Evolutionary conservation across 2,888 invertebrate species (phyloP).

Genomic region (Xestia ashworthii): DNA sequence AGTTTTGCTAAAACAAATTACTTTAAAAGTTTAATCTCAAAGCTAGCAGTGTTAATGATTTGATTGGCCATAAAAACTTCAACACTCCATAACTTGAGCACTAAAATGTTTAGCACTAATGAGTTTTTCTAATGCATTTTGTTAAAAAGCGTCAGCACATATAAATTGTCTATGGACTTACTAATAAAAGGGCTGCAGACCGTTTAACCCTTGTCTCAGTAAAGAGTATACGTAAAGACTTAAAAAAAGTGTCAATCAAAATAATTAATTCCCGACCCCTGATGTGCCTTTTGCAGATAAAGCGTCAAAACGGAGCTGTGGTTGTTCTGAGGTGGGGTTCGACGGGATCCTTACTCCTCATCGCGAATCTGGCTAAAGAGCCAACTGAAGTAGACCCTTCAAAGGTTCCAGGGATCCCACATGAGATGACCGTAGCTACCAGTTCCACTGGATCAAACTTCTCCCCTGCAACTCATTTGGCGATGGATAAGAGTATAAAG

Average conservation of each 20-base stretch:
- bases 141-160: conserved; percentile 29
- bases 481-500: conserved; percentile 78
- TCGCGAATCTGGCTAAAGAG: conserved; percentile 86
- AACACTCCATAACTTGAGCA: conserved; percentile 1
- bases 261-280: conserved; percentile 44
- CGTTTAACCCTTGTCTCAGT: conserved; percentile 42
- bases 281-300: conserved; percentile 82
- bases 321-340: conserved; percentile 85
- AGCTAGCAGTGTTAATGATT: conserved; percentile 14
- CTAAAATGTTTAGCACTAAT: conserved; percentile 33
- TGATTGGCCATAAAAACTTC: conserved; percentile 25
- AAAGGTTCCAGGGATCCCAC: conserved; percentile 81
- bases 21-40: neutral
- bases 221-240: conserved; percentile 17
- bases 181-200: conserved; percentile 26
- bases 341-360: conserved; percentile 80
- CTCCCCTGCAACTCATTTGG: conserved; percentile 77
- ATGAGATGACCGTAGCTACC: conserved; percentile 82
- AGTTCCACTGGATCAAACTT: conserved; percentile 81
- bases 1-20: conserved; percentile 1
- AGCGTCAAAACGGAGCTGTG: conserved; percentile 88
- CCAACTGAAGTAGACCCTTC: conserved; percentile 86
- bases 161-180: conserved; percentile 33
- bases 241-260: conserved; percentile 51
- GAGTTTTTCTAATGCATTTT: conserved; percentile 27